Evolutionary conservation across 2,888 invertebrate genomes (phyloP), one percentile per base, ranked within the genome.

Genomic region (Sphinx pinastri): DNA sequence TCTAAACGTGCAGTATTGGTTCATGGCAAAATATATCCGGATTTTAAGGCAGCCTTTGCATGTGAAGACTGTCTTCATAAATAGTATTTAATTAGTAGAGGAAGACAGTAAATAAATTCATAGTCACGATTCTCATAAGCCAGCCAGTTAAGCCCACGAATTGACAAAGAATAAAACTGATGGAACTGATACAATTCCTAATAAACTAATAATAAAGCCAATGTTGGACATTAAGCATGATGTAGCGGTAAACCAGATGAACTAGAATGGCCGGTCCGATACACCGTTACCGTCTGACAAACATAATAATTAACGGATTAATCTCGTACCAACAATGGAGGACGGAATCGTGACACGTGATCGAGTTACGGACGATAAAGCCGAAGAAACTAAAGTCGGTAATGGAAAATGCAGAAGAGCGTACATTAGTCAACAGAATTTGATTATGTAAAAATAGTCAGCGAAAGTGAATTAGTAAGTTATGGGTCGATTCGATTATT

Each of bases 261-360:
- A 90, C 91, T 88, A 88, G 92, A 90, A 89, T 88, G 84, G 88
- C 88, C 88, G 88, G 87, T 87, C 84, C 78, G 77, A 83, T 83
- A 81, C 74, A 87, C 93, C 91, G 93, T 92, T 93, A 92, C 79
- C 76, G 80, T 76, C 84, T 84, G 86, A 86, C 85, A 83, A 83
- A 83, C 84, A 81, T 85, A 91, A 82, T 85, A 91, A 70, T 67
- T 91, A 92, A 89, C 87, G 78, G 83, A 82, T 84, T 78, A 84
- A 80, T 79, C 77, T 78, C 68, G 80, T 77, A 73, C 69, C 76
- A 75, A 80, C 78, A 84, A 84, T 80, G 79, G 76, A 77, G 74
- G 75, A 68, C 75, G 79, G 77, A 75, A 31, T 67, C 74, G 75
- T 76, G 72, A 73, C 73, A 74, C 49, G 49, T 63, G 67, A 67